Percentiles rank a stretch among this genome's conserved stretches.
Conservation (phyloP, 2,797 vertebrate genomes). For the Tauraco hartlaubi region DNA sequence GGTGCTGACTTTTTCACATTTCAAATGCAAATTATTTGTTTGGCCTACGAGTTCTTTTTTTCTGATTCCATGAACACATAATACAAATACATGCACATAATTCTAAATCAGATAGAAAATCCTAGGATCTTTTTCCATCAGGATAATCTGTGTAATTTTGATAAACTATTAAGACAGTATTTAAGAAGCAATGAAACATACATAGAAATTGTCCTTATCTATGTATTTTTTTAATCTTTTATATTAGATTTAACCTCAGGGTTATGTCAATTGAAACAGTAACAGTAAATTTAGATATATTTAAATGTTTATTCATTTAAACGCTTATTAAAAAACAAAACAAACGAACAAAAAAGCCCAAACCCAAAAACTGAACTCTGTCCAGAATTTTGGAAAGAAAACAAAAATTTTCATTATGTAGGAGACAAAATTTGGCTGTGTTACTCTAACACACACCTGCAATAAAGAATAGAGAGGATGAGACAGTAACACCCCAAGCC, state of each 20-base stretch:
- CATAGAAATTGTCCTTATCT: not conserved
- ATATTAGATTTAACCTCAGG: not conserved
- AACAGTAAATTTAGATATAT: not conserved
- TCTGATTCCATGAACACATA: not conserved
- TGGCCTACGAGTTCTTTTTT: accelerated
- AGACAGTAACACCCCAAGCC: not conserved
- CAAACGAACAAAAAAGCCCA: too few relatives aligned
- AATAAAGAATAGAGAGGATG: not conserved
- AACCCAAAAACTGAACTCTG: too few relatives aligned
- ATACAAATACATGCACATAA: not conserved
- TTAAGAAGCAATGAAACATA: not conserved
- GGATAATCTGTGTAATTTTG: not conserved
- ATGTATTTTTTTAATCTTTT: not conserved
- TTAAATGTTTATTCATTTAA: not conserved
- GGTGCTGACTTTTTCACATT: conserved; percentile 1
- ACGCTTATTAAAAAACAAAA: not conserved
- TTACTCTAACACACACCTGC: not conserved
- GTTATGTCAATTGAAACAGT: not conserved
- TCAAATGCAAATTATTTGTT: conserved; percentile 53
- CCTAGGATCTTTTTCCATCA: not conserved
- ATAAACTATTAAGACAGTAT: not conserved
- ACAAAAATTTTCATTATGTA: not conserved
- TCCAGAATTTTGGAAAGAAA: not conserved
- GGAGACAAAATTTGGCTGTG: not conserved
- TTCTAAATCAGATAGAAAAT: not conserved